Evolutionary conservation across 2,888 invertebrate genomes (phyloP).

Genomic region (Scelioninae gen. 2): DNA sequence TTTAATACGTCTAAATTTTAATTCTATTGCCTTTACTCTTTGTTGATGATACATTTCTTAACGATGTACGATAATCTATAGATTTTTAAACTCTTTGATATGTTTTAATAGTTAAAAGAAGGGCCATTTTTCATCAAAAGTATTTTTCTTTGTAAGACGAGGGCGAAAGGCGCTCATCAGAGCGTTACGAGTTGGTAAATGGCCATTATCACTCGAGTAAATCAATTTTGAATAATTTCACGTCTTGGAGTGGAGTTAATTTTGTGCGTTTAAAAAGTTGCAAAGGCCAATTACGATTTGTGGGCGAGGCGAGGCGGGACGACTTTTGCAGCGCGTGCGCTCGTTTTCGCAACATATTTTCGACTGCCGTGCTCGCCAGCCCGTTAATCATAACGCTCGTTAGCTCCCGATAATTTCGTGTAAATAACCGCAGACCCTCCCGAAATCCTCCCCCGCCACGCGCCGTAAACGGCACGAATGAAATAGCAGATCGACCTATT

Average conservation of each 20-base stretch:
- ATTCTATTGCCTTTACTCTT: too few species aligned
- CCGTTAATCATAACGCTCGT: slow-evolving; percentile 68
- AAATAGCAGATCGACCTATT: slow-evolving; percentile 9
- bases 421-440: slow-evolving; percentile 60
- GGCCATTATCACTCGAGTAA: slow-evolving; percentile 47
- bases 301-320: slow-evolving; percentile 42
- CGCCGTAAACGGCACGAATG: slow-evolving; percentile 52
- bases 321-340: slow-evolving; percentile 52
- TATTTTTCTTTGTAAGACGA: slow-evolving; percentile 17
- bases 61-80: too few species aligned
- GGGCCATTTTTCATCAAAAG: slow-evolving; percentile 26
- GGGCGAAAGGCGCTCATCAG: slow-evolving; percentile 4
- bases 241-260: slow-evolving; percentile 43
- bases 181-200: slow-evolving; percentile 28
- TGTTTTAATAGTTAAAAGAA: background rate
- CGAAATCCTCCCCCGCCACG: slow-evolving; percentile 55
- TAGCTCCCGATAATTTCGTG: slow-evolving; percentile 67
- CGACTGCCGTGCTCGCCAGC: slow-evolving; percentile 58
- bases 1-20: too few species aligned
- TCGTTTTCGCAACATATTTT: slow-evolving; percentile 48
- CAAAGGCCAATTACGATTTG: slow-evolving; percentile 53
- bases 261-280: slow-evolving; percentile 51
- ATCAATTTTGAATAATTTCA: slow-evolving; percentile 56
- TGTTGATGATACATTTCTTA: too few species aligned
- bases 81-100: too few species aligned